Conservation (phyloP, 2,797 vertebrate genomes). For the Cryptoprocta ferox region DNA sequence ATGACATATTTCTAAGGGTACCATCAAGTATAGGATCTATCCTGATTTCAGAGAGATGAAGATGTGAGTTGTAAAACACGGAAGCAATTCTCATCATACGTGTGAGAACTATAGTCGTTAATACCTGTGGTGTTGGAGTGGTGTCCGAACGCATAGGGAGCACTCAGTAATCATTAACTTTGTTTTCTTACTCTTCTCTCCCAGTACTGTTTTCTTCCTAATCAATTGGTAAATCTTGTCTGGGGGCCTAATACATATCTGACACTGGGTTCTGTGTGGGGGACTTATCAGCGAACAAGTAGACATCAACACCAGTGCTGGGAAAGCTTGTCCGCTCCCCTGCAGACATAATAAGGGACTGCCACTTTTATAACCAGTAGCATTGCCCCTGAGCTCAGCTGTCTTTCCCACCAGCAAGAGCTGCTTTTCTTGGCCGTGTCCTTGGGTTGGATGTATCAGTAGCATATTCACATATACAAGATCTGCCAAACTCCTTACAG, state of each 20-base stretch:
- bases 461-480: rapidly evolving
- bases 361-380: not conserved
- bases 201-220: not conserved
- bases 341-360: no score
- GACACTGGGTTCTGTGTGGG: not conserved
- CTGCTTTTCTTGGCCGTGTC: not conserved
- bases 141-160: not conserved
- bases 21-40: not conserved
- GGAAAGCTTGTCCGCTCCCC: rapidly evolving
- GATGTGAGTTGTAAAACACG: not conserved
- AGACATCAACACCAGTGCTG: no score
- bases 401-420: not conserved
- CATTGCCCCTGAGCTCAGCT: not conserved
- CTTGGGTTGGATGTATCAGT: not conserved
- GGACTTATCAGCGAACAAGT: not conserved
- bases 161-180: not conserved
- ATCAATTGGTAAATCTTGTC: not conserved
- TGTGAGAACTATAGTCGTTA: not conserved
- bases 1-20: not conserved
- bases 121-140: not conserved
- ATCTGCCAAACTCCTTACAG: not conserved
- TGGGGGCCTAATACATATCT: rapidly evolving
- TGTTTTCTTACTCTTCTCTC: not conserved
- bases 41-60: not conserved
- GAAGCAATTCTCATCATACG: not conserved